These are phyloP conservation scores for Vombatus ursinus DNA, from an alignment of 2,113 vertebrate species.

Conservation along the genomic window DNA sequence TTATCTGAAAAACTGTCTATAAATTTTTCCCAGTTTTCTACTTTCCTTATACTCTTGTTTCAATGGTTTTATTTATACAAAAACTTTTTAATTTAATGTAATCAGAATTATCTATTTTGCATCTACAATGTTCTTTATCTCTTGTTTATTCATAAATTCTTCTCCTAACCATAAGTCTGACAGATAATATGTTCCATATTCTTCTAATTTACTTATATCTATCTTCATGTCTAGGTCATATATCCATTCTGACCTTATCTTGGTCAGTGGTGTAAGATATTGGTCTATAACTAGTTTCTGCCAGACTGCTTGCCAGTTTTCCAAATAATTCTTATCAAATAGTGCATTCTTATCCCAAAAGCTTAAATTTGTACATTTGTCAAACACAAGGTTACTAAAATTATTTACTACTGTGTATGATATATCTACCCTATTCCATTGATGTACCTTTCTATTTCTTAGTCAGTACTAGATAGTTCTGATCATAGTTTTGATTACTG, in stretches of 20 bases:
- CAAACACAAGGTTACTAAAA: neutral
- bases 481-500: neutral
- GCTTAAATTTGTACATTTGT: neutral
- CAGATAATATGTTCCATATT: no score
- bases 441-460: no score
- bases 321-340: neutral
- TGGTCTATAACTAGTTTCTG: neutral
- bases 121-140: neutral
- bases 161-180: no score
- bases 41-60: neutral
- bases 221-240: neutral
- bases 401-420: neutral
- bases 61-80: neutral
- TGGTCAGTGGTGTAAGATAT: neutral
- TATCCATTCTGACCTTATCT: neutral
- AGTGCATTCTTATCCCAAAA: neutral
- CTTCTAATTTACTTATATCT: neutral
- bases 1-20: neutral
- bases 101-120: neutral
- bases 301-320: neutral
- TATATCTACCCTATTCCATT: neutral
- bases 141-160: neutral
- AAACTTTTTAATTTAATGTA: neutral
- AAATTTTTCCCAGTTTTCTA: neutral
- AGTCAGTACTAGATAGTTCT: neutral